phyloP scores from a whole-genome alignment of 2,888 invertebrate species.

The Schrankia costaestrigalis region DNA sequence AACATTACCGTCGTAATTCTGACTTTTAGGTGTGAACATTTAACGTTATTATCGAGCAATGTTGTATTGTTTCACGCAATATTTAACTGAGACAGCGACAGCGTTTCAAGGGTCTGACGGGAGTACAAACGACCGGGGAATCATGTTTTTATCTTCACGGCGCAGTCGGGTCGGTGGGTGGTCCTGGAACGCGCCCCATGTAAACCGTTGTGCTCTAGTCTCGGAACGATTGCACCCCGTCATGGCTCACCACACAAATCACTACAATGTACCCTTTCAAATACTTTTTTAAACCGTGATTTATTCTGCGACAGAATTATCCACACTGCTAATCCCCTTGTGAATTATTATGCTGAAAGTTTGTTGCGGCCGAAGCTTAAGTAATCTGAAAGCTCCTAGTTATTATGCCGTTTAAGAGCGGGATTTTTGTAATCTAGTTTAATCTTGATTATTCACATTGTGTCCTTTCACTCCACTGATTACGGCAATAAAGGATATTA shows the following conservation, averaged over 20 bases:
- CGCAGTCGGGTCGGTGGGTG: slow-evolving; percentile 38
- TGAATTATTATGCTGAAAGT: slow-evolving; percentile 67
- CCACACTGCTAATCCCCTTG: slow-evolving; percentile 62
- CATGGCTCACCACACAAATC: slow-evolving; percentile 57
- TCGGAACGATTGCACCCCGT: slow-evolving; percentile 26
- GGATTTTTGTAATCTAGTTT: slow-evolving; percentile 35
- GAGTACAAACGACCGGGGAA: slow-evolving; percentile 18
- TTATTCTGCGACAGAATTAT: slow-evolving; percentile 64
- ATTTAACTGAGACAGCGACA: slow-evolving; percentile 4
- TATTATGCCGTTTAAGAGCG: slow-evolving; percentile 47
- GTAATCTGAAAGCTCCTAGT: slow-evolving; percentile 55
- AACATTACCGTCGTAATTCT: slow-evolving; percentile 25
- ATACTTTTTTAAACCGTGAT: slow-evolving; percentile 64
- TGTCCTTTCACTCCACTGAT: slow-evolving; percentile 16
- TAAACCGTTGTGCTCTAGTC: slow-evolving; percentile 18
- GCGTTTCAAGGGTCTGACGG: slow-evolving; percentile 21
- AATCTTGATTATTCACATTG: slow-evolving; percentile 30
- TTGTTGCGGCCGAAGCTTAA: slow-evolving; percentile 60
- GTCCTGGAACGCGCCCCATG: slow-evolving; percentile 15
- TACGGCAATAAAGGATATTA: slow-evolving; percentile 21
- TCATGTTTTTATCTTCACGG: slow-evolving; percentile 49
- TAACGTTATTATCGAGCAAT: slow-evolving; percentile 21
- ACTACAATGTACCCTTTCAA: slow-evolving; percentile 56
- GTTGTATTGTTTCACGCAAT: slow-evolving; percentile 15
- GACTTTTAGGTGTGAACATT: slow-evolving; percentile 21